A percentile compares a stretch with the other conserved stretches of the same genome.
Conservation (phyloP, 2,113 vertebrate genomes). For the Collichthys lucidus region DNA sequence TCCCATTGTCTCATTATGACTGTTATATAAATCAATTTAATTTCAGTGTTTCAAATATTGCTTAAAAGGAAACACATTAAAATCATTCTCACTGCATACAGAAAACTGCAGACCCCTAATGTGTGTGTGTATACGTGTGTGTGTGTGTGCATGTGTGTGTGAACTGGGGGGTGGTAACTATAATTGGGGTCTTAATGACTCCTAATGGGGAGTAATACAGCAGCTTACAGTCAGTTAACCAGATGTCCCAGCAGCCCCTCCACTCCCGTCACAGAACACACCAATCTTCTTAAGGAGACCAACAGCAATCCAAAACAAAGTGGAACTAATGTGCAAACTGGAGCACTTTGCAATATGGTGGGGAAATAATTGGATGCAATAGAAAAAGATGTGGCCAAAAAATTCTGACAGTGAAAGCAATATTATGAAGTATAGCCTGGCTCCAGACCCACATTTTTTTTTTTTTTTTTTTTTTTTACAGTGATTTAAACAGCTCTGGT, state of each 20-base stretch:
- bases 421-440: neutral
- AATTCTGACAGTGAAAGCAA: neutral
- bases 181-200: constrained; percentile 76
- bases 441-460: neutral
- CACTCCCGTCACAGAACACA: constrained; percentile 56
- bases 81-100: neutral
- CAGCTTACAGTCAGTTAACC: constrained; percentile 72
- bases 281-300: constrained; percentile 65
- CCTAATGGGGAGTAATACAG: constrained; percentile 74
- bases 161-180: constrained; percentile 59
- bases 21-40: neutral
- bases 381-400: neutral
- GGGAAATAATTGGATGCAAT: neutral
- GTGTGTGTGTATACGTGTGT: neutral
- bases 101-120: constrained; percentile 26
- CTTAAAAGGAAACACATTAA: constrained; percentile 4
- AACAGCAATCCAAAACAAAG: constrained; percentile 44
- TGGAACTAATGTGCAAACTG: constrained; percentile 35
- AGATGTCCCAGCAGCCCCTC: constrained; percentile 66
- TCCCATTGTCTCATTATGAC: neutral
- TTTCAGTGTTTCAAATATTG: neutral
- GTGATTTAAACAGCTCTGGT: neutral
- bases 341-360: constrained; percentile 17
- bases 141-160: constrained; percentile 34
- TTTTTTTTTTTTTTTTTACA: neutral